Conservation (phyloP, 2,113 vertebrate genomes). For the Notarius quadriscutis region DNA sequence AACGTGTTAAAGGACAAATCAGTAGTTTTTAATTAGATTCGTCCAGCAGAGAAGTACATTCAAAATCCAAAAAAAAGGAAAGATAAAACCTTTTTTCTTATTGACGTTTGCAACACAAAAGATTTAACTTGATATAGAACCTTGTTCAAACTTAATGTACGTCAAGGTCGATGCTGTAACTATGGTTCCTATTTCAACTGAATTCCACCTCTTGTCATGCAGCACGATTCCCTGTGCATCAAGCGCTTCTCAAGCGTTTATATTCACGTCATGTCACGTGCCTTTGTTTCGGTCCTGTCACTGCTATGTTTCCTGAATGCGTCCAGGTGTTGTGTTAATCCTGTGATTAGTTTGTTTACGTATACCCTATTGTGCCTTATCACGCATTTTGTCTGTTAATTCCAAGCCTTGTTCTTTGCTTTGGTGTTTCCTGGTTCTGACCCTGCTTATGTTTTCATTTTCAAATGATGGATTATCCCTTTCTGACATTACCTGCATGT, state of each 20-base stretch:
- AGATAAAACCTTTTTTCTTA: no score
- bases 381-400: not conserved
- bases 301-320: not conserved
- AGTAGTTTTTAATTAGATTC: no score
- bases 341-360: not conserved
- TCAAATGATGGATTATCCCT: not conserved
- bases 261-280: not conserved
- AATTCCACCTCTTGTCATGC: not conserved
- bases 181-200: not conserved
- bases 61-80: not conserved
- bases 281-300: not conserved
- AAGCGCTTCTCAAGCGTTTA: not conserved
- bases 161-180: not conserved
- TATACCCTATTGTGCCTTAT: not conserved
- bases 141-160: not conserved
- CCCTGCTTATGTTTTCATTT: not conserved
- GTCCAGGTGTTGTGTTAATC: not conserved
- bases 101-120: no score
- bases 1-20: not conserved
- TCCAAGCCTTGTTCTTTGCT: not conserved
- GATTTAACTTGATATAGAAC: no score
- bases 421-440: not conserved
- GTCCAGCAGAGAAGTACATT: not conserved
- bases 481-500: not conserved
- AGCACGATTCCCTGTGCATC: no score